A percentile compares a stretch with the other conserved stretches of the same genome.
Evolutionary conservation across 2,797 vertebrate genomes (phyloP).

Genomic region (Tangara arthus): DNA sequence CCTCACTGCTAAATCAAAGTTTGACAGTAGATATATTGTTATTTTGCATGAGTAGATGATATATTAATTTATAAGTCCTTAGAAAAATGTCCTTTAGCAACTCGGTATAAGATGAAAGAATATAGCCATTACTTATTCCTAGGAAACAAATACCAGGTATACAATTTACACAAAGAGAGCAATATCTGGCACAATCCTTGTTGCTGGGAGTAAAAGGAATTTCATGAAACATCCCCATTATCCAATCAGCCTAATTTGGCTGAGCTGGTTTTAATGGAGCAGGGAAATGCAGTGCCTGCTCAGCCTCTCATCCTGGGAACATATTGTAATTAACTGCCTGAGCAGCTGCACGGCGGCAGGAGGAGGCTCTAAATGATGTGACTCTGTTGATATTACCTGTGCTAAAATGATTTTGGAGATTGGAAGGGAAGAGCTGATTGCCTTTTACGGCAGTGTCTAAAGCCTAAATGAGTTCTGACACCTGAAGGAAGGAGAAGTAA

Average conservation of each 20-base stretch:
- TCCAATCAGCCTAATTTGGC: constrained; percentile 40
- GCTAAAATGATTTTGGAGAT: constrained; percentile 38
- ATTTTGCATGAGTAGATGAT: neutral
- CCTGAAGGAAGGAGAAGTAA: constrained; percentile 35
- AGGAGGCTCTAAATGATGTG: constrained; percentile 25
- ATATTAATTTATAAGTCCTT: neutral
- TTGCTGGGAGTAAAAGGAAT: neutral
- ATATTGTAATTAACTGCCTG: constrained; percentile 62
- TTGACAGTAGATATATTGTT: neutral
- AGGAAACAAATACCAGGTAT: neutral
- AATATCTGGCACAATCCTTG: neutral
- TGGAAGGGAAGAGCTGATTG: constrained; percentile 47
- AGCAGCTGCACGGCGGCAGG: neutral
- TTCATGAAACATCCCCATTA: constrained; percentile 4
- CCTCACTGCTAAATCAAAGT: neutral
- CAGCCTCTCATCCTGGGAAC: constrained; percentile 19
- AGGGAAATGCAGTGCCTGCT: neutral
- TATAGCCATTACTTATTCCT: neutral
- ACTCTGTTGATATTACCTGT: constrained; percentile 25
- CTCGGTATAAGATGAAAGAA: neutral
- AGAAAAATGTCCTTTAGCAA: neutral
- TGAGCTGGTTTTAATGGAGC: constrained; percentile 55
- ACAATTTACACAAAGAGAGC: neutral
- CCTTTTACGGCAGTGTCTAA: constrained; percentile 24
- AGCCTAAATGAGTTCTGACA: constrained; percentile 45